Conservation (phyloP, 23 tunicate species). For the Ciona savignyi region DNA sequence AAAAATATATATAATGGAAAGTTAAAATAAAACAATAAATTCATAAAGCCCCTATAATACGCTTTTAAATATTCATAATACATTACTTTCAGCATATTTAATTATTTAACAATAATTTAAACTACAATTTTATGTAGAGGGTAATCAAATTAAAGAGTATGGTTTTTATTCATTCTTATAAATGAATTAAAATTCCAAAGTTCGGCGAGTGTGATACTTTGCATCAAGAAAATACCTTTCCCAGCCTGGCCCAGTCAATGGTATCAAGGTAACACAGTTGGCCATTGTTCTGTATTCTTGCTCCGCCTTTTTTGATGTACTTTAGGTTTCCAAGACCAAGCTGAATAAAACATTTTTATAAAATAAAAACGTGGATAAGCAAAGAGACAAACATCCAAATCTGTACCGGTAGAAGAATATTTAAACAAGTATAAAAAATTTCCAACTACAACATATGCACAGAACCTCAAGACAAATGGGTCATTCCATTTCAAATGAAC, state of each 20-base stretch:
- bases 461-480: too few species aligned
- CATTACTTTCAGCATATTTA: too few species aligned
- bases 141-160: not conserved
- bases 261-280: conserved; percentile 50
- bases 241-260: conserved; percentile 55
- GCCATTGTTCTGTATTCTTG: conserved; percentile 57
- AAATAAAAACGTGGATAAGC: not conserved
- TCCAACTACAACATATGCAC: too few species aligned
- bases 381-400: not conserved
- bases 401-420: too few species aligned
- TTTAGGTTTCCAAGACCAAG: conserved; percentile 45
- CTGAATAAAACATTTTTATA: conserved; percentile 16
- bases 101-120: too few species aligned
- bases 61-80: too few species aligned
- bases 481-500: too few species aligned
- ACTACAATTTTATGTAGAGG: too few species aligned
- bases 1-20: too few species aligned
- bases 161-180: not conserved
- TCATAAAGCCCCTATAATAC: too few species aligned
- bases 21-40: too few species aligned
- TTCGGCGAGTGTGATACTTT: not conserved
- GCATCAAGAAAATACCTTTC: conserved; percentile 17
- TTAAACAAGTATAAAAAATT: too few species aligned
- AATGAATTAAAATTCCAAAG: not conserved
- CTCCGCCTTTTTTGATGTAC: conserved; percentile 45